Evolutionary conservation across 2,888 invertebrate genomes (phyloP).

Genomic region (Dexiosoma caninum): DNA sequence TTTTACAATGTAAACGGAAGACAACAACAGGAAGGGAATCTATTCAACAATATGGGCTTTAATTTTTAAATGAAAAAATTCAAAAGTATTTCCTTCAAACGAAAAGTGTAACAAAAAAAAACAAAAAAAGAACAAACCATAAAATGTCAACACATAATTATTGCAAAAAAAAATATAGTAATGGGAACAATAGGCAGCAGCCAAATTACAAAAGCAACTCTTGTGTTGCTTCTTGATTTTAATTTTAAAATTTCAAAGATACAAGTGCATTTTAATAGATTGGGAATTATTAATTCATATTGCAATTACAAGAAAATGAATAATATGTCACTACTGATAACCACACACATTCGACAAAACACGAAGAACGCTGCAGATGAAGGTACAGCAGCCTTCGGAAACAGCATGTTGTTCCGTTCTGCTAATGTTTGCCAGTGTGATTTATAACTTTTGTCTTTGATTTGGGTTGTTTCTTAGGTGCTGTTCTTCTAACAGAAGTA

Average conservation of each 20-base stretch:
- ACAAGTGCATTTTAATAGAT: not conserved
- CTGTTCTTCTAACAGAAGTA: too few relatives aligned
- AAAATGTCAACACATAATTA: constrained; percentile 60
- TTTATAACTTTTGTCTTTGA: too few relatives aligned
- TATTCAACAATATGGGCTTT: constrained; percentile 35
- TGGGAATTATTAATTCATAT: too few relatives aligned
- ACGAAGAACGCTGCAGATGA: too few relatives aligned
- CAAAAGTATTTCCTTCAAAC: constrained; percentile 25
- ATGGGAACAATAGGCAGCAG: not conserved
- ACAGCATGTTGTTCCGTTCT: too few relatives aligned
- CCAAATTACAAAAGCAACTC: not conserved
- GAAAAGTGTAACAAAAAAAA: not conserved
- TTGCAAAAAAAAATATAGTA: not conserved
- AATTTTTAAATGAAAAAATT: not conserved
- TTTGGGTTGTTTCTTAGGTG: too few relatives aligned
- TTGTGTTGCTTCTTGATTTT: not conserved
- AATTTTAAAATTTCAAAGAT: not conserved
- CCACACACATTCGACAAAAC: too few relatives aligned
- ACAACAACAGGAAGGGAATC: constrained; percentile 25
- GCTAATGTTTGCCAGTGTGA: too few relatives aligned
- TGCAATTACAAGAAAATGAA: too few relatives aligned
- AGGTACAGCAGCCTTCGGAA: too few relatives aligned
- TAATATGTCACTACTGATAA: too few relatives aligned
- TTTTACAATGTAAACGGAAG: constrained; percentile 57
- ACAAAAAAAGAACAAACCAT: constrained; percentile 48